phyloP scores from a whole-genome alignment of 2,797 vertebrate species.

The Clarias laeviceps region DNA sequence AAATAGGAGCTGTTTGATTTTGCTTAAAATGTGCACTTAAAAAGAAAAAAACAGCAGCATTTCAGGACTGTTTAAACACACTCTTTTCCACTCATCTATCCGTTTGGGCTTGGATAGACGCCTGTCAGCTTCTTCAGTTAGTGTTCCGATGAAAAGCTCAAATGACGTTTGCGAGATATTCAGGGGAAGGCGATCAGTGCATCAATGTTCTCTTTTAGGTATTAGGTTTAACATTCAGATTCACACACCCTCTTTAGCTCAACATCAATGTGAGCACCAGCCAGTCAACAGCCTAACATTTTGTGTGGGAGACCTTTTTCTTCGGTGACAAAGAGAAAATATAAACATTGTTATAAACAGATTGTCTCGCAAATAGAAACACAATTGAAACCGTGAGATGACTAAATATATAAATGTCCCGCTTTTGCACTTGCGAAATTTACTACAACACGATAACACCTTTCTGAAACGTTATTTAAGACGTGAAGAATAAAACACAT shows the following conservation, averaged over 20 bases:
- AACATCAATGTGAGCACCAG: not conserved
- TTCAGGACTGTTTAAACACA: not conserved
- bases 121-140: not conserved
- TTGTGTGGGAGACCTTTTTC: slow-evolving; percentile 9
- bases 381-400: not conserved
- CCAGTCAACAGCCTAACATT: not conserved
- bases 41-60: not conserved
- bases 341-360: slow-evolving; percentile 26
- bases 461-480: not conserved
- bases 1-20: not conserved
- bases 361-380: slow-evolving; percentile 17
- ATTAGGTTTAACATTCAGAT: not conserved
- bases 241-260: not conserved
- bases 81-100: not conserved
- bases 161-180: not conserved
- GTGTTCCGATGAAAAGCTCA: not conserved
- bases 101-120: too few species aligned
- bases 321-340: slow-evolving; percentile 8
- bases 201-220: not conserved
- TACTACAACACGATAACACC: not conserved
- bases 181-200: not conserved
- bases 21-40: not conserved
- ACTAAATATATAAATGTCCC: not conserved
- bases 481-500: not conserved
- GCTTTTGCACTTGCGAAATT: slow-evolving; percentile 8